A percentile compares a stretch with the other conserved stretches of the same genome.
Conservation (phyloP, 2,113 vertebrate species). For the Gnathochromis pfefferi region DNA sequence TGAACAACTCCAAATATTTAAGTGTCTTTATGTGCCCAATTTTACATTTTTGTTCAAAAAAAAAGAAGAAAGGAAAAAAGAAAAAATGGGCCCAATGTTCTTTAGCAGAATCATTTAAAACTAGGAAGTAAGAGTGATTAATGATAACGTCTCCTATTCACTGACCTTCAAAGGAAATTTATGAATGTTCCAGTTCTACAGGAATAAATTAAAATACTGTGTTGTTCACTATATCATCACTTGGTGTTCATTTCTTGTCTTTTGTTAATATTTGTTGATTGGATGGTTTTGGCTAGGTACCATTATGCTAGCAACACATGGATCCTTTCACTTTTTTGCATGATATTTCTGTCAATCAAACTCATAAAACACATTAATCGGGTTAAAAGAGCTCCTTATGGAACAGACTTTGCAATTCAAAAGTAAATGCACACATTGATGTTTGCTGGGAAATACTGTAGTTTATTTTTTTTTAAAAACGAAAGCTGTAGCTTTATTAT, state of each 20-base stretch:
- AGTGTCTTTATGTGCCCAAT: not conserved
- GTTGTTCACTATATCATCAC: not conserved
- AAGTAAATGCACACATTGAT: not conserved
- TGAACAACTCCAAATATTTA: not conserved
- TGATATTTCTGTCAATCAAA: not conserved
- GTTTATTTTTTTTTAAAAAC: not conserved
- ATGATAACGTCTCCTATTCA: not conserved
- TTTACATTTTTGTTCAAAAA: not conserved
- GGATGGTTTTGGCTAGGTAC: not conserved
- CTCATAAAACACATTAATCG: not conserved
- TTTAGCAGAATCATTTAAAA: not conserved
- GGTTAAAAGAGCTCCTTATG: not conserved
- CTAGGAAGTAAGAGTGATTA: not conserved
- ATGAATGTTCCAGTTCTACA: not conserved
- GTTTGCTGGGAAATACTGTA: not conserved
- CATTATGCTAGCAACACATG: not conserved
- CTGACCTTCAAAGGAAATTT: not conserved
- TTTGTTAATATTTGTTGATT: not conserved
- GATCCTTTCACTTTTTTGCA: not conserved
- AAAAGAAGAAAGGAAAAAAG: not conserved
- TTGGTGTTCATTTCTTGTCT: not conserved
- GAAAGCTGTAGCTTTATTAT: not conserved
- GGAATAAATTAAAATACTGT: not conserved
- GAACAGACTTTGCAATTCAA: not conserved
- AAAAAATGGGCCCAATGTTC: not conserved